Evolutionary conservation across 2,888 invertebrate species (phyloP).

Genomic region (Cephus runcator): DNA sequence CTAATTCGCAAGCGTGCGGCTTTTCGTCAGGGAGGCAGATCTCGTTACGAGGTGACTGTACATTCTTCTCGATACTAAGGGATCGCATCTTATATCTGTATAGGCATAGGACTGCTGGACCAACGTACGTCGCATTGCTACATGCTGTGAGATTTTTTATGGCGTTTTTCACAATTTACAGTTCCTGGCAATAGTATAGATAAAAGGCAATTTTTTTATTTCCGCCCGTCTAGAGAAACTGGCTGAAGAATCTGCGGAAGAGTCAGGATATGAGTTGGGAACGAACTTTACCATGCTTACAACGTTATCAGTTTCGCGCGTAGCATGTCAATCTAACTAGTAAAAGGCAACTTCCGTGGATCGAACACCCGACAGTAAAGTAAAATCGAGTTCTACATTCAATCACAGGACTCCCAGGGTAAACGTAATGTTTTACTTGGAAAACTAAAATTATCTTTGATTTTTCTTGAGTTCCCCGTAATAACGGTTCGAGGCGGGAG

Average conservation of each 20-base stretch:
- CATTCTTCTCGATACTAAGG: not conserved
- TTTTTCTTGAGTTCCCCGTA: constrained; percentile 34
- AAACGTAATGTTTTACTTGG: constrained; percentile 42
- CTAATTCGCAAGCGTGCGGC: not conserved
- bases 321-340: constrained; percentile 55
- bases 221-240: constrained; percentile 36
- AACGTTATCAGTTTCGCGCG: constrained; percentile 49
- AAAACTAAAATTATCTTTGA: constrained; percentile 56
- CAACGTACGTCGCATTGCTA: too few species aligned
- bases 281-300: constrained; percentile 53
- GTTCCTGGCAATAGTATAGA: not conserved
- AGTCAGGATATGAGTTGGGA: constrained; percentile 57
- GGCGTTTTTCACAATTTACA: too few species aligned
- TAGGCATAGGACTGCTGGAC: too few species aligned
- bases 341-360: constrained; percentile 55
- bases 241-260: constrained; percentile 33
- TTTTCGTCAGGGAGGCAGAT: not conserved
- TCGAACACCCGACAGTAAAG: constrained; percentile 42
- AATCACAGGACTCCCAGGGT: constrained; percentile 45
- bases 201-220: constrained; percentile 42
- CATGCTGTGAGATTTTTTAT: too few species aligned
- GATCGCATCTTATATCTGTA: not conserved
- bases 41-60: not conserved
- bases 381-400: constrained; percentile 55
- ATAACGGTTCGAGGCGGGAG: not conserved